Percentiles rank a stretch among this genome's conserved stretches.
Evolutionary conservation across 2,113 vertebrate genomes (phyloP).

Genomic region (Natator depressus): DNA sequence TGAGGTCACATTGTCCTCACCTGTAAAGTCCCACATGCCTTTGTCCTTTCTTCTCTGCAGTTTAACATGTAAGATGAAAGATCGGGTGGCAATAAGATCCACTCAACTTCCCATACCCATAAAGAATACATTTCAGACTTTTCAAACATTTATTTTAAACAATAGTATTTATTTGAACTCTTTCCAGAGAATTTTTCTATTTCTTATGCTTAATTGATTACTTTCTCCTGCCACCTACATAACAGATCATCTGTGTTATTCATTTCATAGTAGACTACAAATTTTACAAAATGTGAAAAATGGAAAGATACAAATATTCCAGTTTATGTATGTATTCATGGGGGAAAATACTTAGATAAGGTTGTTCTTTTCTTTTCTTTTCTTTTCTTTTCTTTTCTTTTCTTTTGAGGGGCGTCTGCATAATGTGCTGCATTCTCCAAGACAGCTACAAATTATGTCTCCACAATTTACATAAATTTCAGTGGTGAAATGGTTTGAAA

Average conservation of each 20-base stretch:
- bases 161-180: not conserved
- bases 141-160: not conserved
- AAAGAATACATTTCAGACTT: not conserved
- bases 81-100: not conserved
- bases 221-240: not conserved
- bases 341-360: slow-evolving; percentile 15
- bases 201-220: slow-evolving; percentile 3
- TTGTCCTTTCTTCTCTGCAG: not conserved
- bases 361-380: not conserved
- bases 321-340: slow-evolving; percentile 30
- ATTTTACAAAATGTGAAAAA: slow-evolving; percentile 6
- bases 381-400: too few species aligned
- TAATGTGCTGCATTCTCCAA: slow-evolving; percentile 3
- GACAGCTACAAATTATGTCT: not conserved
- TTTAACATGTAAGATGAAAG: not conserved
- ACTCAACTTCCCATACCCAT: not conserved
- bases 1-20: not conserved
- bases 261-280: slow-evolving; percentile 21
- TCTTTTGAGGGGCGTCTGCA: not conserved
- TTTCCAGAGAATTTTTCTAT: slow-evolving; percentile 54
- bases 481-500: slow-evolving; percentile 9
- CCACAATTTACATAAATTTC: not conserved
- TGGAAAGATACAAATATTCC: not conserved
- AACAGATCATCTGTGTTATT: slow-evolving; percentile 27
- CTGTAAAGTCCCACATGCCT: not conserved